phyloP scores from a whole-genome alignment of 2,888 invertebrate genomes.

The Heliconius sara region DNA sequence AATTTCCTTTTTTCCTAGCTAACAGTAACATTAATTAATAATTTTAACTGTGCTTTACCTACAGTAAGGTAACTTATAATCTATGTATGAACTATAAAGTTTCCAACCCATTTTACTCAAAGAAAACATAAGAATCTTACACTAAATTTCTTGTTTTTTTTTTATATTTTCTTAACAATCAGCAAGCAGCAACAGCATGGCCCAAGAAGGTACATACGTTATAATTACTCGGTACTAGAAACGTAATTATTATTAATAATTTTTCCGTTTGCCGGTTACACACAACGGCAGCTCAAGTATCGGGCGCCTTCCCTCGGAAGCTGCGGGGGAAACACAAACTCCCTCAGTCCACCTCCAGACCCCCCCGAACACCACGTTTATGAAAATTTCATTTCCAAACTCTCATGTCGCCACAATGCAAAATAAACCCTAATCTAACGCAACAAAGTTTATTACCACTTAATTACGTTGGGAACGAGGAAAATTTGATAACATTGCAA shows the following conservation, averaged over 20 bases:
- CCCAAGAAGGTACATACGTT: constrained; percentile 49
- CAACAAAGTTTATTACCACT: constrained; percentile 72
- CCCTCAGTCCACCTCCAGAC: constrained; percentile 48
- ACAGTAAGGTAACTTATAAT: no score
- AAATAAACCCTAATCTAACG: constrained; percentile 73
- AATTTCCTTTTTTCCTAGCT: no score
- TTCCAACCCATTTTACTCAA: not conserved
- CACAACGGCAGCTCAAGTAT: constrained; percentile 65
- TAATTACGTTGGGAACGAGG: constrained; percentile 59
- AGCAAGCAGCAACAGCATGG: not conserved
- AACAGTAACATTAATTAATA: no score
- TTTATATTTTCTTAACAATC: not conserved
- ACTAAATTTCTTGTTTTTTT: not conserved
- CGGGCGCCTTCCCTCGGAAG: constrained; percentile 65
- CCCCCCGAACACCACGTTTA: constrained; percentile 65
- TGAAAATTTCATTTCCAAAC: constrained; percentile 83
- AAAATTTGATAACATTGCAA: constrained; percentile 59
- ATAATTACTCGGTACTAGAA: constrained; percentile 54
- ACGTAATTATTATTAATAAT: constrained; percentile 76
- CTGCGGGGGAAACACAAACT: constrained; percentile 73
- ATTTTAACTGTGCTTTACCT: no score
- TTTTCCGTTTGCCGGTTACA: constrained; percentile 68
- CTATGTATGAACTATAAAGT: not conserved
- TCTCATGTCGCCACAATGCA: constrained; percentile 61
- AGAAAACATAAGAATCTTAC: not conserved